Base-by-base conservation (phyloP, 53 echinoderm and acorn worm genomes). In the Paracentrotus lividus region DNA sequence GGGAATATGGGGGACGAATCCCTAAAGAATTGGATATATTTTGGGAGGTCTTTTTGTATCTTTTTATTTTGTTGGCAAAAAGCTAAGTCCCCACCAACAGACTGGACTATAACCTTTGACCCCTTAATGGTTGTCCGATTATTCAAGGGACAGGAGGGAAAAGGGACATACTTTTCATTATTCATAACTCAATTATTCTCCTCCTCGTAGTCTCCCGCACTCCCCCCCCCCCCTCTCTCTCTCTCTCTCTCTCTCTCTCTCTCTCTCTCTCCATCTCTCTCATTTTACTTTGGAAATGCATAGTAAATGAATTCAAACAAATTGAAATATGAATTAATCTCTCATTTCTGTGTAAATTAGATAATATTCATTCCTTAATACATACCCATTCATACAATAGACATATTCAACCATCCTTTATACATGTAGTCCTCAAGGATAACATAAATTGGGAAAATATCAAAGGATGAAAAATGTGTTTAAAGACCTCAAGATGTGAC, bases 101-200 rank as follows among this genome's bases (percentile, higher is more conserved):
- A 49, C 26, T 51, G 51, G 85, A 85, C 51, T 85, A 26, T 85
- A 51, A 85, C 85, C n/a, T 85, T 49, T 85, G 85, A 85, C 85
- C 85, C 85, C 51, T 36, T 49, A 85, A 85, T 85, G 47, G 85
- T 49, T 85, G 85, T 49, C 85, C 85, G 51, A 47, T 85, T 51
- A 47, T 85, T 85, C 72, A 72, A 72, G 36, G 72, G 72, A 72
- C 18, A 15, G 18, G 18, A 72, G 72, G 36, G 72, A 20, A 72
- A 32, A 5, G 72, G 69, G 72, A 21, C 18, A 32, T 32, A 32
- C 36, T 38, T 69, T 38, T 69, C 69, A 69, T 16, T 69, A 16
- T 69, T 69, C 38, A 38, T 38, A 69, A 69, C 69, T 69, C 69
- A 69, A 69, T 69, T 69, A 69, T 20, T 26, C 9, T 66, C 32